Conservation (phyloP, 2,888 invertebrate genomes). For the Synergus japonicus region DNA sequence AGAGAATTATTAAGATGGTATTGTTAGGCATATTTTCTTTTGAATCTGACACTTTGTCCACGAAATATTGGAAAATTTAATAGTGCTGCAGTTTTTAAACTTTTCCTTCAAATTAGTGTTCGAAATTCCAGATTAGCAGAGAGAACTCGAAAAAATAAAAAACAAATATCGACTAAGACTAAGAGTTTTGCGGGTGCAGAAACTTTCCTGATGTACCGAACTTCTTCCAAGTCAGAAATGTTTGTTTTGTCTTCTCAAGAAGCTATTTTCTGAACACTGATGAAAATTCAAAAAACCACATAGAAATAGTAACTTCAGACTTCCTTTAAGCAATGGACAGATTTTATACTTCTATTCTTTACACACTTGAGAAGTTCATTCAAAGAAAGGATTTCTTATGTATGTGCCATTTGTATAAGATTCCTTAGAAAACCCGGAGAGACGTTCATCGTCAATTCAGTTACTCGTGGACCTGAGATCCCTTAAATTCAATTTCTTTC, state of each 20-base stretch:
- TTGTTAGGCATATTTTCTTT: neutral
- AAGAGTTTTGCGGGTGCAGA: conserved; percentile 30
- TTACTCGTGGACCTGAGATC: conserved; percentile 42
- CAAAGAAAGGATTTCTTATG: neutral
- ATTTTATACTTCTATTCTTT: neutral
- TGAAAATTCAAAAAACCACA: conserved; percentile 30
- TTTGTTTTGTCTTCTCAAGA: conserved; percentile 28
- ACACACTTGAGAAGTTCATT: conserved; percentile 1
- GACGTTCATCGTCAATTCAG: conserved; percentile 39
- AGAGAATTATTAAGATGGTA: neutral
- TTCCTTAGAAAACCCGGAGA: neutral
- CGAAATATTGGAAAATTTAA: neutral
- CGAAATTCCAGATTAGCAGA: conserved; percentile 34
- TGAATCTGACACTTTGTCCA: neutral
- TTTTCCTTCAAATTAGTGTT: conserved; percentile 32
- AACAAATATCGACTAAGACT: conserved; percentile 40
- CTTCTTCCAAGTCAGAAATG: conserved; percentile 24
- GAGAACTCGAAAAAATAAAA: conserved; percentile 14
- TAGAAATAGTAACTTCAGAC: neutral
- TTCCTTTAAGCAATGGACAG: neutral
- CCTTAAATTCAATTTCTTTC: conserved; percentile 47
- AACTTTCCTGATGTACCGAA: conserved; percentile 38
- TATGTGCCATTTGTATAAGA: conserved; percentile 3
- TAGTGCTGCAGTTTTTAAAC: neutral
- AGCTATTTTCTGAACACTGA: conserved; percentile 22